Base-by-base conservation (phyloP, 2,888 invertebrate species). In the Drosophila peninsularis region DNA sequence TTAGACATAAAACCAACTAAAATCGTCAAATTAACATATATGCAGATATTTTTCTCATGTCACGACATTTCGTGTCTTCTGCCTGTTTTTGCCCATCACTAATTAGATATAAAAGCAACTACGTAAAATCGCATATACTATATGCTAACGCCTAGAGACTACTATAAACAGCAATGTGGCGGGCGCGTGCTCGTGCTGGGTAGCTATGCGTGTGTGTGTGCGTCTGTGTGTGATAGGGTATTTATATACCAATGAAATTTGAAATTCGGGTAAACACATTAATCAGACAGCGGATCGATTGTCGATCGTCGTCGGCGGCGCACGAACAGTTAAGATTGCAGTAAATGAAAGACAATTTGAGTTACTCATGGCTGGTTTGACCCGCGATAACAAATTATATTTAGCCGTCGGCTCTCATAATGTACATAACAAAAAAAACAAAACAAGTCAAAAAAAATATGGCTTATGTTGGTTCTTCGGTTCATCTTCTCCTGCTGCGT, bases 241-340 rank as follows among this genome's bases (percentile, higher is more conserved):
- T 69, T 69, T 75, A 21, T 52, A 75, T 56, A 50, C 52, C 27
- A 41, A 32, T 3, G 36, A 69, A 61, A 57, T 45, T 55, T 39
- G 17, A 64, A 47, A 44, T 71, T 56, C 10, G 49, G 47, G 53
- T 62, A 82, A 80, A 73, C 68, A 85, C 41, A 71, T 76, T 73
- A 66, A 71, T 82, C 68, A 73, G 32, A 49, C 7, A 19, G 27
- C 39, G 9, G 27, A 42, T 32, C 37, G 32, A 34, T 37, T 6
- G 62, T 17, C 41, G 19, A 21, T 39, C 17, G 27, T 14, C 27
- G 24, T 24, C 24, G 24, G 5, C 24, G 32, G 2, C 14, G 14
- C 4, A 45, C n/a, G 0, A 17, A 41, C 10, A 56, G 66, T 63
- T 75, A 42, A 65, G 57, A 62, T 57, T 39, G 14, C 41, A 42